phyloP scores from a whole-genome alignment of 92 coral and sea anemone species.

The Actinostola sp. region DNA sequence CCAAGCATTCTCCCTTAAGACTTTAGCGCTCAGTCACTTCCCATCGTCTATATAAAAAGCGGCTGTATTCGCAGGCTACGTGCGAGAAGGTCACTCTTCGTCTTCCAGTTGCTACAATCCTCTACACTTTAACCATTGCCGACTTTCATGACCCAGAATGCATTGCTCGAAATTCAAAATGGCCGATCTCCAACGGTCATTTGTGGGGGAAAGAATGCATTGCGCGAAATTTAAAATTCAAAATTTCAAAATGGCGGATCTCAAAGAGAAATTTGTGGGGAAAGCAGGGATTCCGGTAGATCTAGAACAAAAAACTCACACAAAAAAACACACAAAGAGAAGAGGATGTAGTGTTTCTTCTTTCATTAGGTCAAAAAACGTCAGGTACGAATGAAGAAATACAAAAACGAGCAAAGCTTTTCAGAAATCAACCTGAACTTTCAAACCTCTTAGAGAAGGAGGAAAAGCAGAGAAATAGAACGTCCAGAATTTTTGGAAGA shows the following conservation, averaged over 20 bases:
- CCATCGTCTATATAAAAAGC: no score
- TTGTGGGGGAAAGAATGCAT: no score
- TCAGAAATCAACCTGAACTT: conserved; percentile 22
- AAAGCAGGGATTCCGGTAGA: neutral
- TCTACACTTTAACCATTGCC: no score
- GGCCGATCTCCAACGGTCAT: no score
- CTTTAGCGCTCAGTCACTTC: no score
- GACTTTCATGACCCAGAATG: no score
- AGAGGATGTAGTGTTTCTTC: no score
- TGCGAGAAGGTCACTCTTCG: no score
- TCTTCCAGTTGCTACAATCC: no score
- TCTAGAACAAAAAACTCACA: neutral
- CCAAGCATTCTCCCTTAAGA: no score
- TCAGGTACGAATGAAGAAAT: conserved; percentile 28
- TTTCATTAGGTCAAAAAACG: conserved; percentile 26
- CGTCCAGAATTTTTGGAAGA: neutral
- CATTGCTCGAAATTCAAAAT: no score
- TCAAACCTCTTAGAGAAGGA: conserved; percentile 22
- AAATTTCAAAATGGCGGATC: conserved; percentile 1
- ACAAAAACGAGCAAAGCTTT: conserved; percentile 12
- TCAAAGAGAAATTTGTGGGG: neutral
- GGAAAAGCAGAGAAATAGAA: neutral
- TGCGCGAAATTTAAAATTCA: conserved; percentile 1
- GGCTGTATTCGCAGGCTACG: no score
- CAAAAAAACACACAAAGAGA: neutral